A percentile compares a stretch with the other conserved stretches of the same genome.
Conservation (phyloP, 2,888 invertebrate species). For the Tortrix viridana region DNA sequence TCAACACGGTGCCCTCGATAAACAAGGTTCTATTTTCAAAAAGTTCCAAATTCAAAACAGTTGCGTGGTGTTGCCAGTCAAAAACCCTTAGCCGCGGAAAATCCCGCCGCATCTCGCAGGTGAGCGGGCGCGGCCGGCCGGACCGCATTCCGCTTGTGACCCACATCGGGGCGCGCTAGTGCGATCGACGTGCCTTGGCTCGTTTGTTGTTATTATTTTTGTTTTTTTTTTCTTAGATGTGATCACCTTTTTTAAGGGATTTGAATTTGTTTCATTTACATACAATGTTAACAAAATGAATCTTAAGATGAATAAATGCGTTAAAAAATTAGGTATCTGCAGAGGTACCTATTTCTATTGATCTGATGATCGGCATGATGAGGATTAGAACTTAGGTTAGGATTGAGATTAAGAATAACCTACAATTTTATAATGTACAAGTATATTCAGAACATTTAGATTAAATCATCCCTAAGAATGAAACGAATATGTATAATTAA, state of each 20-base stretch:
- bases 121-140: slow-evolving; percentile 77
- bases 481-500: too few relatives aligned
- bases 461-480: too few relatives aligned
- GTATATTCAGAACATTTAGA: too few relatives aligned
- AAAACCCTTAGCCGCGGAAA: slow-evolving; percentile 15
- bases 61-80: slow-evolving; percentile 18
- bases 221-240: not conserved
- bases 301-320: too few relatives aligned
- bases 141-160: slow-evolving; percentile 78
- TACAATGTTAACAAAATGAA: not conserved
- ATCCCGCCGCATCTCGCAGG: slow-evolving; percentile 45
- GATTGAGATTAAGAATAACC: too few relatives aligned
- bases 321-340: too few relatives aligned
- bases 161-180: slow-evolving; percentile 65
- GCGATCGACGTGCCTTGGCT: slow-evolving; percentile 46
- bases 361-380: too few relatives aligned
- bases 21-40: not conserved
- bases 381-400: too few relatives aligned
- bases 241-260: not conserved
- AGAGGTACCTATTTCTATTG: too few relatives aligned
- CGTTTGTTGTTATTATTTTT: slow-evolving; percentile 24
- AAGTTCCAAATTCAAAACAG: slow-evolving; percentile 14
- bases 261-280: slow-evolving; percentile 1
- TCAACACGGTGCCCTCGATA: too few relatives aligned
- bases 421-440: too few relatives aligned